Evolutionary conservation across 2,888 invertebrate species (phyloP), one percentile per base, ranked within the genome.

Genomic region (Gymnosoma rotundatum): DNA sequence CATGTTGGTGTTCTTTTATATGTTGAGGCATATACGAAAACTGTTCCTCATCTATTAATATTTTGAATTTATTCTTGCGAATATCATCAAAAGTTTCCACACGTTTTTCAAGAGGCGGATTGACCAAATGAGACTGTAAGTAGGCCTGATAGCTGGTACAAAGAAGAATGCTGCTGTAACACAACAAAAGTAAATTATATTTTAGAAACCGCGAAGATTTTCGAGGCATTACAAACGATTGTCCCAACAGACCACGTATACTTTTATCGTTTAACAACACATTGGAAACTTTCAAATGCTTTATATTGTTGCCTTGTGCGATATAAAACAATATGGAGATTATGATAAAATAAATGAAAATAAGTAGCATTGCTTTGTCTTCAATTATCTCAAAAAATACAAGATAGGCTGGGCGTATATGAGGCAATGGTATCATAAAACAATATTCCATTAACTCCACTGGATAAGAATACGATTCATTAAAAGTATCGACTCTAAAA

Each of bases 361-460:
- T 81, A 9, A 84, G 54, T n/a, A 84, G 6, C 60, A 81, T n/a
- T 0, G 64, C 74, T 21, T 61, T 18, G 7, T n/a, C 1, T 20
- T 84, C 78, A 9, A 84, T 74, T 2, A 84, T 74, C 16, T 81
- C 69, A n/a, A 74, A 70, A 60, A 42, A 84, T 10, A 84, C 50
- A 16, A 20, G 9, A 20, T 74, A 74, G 7, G 42, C 25, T 12
- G 81, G 78, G 0, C 78, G 67, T 2, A 64, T 20, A 36, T 74
- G 81, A 1, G 84, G 81, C 54, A 81, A 32, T 0, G 84, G 84
- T 70, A 84, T 78, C 84, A 84, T 84, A n/a, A 74, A 84, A 9
- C 84, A 84, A 6, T 61, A 74, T 50, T 81, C 78, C 84, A 78
- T 84, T 18, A 70, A 18, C 0, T 87, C 82, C 25, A 89, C 18